phyloP scores from a whole-genome alignment of 2,113 vertebrate genomes.

The Athene noctua region DNA sequence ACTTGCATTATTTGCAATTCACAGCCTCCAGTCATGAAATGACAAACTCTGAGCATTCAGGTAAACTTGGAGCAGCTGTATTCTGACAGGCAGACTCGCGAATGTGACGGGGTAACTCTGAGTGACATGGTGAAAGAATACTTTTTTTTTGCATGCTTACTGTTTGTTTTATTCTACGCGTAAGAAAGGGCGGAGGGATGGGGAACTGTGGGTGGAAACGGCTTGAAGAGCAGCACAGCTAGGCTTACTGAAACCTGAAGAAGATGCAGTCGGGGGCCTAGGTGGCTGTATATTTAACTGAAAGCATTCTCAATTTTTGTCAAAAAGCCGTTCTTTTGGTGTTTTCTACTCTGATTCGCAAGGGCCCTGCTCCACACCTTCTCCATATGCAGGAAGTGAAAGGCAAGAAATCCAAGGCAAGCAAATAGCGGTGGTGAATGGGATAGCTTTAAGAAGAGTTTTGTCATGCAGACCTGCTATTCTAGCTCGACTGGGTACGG shows the following conservation, averaged over 20 bases:
- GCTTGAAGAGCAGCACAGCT: not conserved
- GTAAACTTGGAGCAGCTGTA: constrained; percentile 59
- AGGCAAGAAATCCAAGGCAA: constrained; percentile 43
- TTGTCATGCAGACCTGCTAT: constrained; percentile 62
- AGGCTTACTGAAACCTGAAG: not conserved
- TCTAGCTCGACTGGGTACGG: constrained; percentile 32
- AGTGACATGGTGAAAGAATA: not conserved
- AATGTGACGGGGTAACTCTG: not conserved
- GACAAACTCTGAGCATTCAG: constrained; percentile 55
- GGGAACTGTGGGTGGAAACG: not conserved
- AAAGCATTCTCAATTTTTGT: not conserved
- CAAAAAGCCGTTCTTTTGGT: not conserved
- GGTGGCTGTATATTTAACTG: not conserved
- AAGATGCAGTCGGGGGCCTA: not conserved
- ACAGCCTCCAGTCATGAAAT: constrained; percentile 65
- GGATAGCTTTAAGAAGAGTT: constrained; percentile 53
- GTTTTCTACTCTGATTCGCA: not conserved
- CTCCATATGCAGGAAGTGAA: constrained; percentile 22
- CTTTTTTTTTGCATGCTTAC: not conserved
- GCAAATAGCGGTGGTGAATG: constrained; percentile 24
- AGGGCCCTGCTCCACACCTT: not conserved
- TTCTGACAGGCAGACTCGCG: constrained; percentile 35
- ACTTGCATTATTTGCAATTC: constrained; percentile 64
- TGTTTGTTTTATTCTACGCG: not conserved
- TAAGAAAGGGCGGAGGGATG: not conserved